Percentiles rank a stretch among this genome's conserved stretches.
Conservation (phyloP, 2,113 vertebrate species). For the Pandion haliaetus region DNA sequence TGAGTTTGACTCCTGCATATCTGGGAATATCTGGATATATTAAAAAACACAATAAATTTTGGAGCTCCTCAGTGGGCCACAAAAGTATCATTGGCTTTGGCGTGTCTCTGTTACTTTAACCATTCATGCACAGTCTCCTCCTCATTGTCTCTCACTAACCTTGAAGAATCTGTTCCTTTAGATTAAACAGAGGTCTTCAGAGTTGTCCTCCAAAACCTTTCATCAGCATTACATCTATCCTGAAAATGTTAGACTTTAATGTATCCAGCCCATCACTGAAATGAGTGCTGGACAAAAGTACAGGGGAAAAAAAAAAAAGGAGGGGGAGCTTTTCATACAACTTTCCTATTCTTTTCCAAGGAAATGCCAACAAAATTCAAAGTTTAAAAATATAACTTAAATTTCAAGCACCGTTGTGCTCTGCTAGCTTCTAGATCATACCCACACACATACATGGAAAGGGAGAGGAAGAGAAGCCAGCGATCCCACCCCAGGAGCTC, state of each 20-base stretch:
- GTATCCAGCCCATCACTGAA: not conserved
- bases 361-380: not conserved
- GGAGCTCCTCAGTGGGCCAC: not conserved
- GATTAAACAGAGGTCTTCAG: not conserved
- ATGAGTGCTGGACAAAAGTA: not conserved
- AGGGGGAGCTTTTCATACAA: not conserved
- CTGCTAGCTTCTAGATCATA: not conserved
- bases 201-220: not conserved
- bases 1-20: not conserved
- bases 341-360: not conserved
- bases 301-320: not conserved
- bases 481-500: not conserved
- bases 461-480: not conserved
- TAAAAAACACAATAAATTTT: not conserved
- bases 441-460: fast-evolving
- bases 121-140: not conserved
- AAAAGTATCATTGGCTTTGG: not conserved
- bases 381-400: not conserved
- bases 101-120: not conserved
- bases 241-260: not conserved
- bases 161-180: not conserved
- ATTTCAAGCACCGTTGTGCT: not conserved
- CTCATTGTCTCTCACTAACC: not conserved
- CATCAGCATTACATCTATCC: not conserved
- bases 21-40: not conserved